Conservation (phyloP, 2,113 vertebrate species). For the Erinaceus europaeus region DNA sequence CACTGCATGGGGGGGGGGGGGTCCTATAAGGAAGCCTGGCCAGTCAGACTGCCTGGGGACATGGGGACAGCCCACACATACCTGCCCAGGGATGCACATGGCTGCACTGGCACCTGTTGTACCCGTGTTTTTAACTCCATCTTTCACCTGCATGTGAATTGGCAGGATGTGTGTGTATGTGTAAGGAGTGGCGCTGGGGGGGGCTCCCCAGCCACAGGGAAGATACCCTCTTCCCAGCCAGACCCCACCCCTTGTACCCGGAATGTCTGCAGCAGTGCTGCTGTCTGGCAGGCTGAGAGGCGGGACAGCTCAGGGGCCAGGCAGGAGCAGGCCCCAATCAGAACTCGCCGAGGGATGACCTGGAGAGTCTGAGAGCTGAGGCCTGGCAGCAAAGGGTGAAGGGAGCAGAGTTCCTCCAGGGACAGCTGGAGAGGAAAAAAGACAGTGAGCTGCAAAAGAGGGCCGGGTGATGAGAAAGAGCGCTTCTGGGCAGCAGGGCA, state of each 20-base stretch:
- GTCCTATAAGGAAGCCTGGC: background rate
- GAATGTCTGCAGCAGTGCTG: slow-evolving; percentile 83
- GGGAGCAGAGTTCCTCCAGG: slow-evolving; percentile 77
- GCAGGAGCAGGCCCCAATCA: slow-evolving; percentile 82
- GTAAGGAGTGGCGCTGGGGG: background rate
- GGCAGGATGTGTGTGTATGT: background rate
- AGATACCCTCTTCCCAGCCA: background rate
- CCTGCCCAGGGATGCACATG: slow-evolving; percentile 65
- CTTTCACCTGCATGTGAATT: slow-evolving; percentile 65
- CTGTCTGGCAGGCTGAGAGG: slow-evolving; percentile 85
- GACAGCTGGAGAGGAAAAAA: slow-evolving; percentile 61
- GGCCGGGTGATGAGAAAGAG: background rate
- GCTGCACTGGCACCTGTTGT: slow-evolving; percentile 3
- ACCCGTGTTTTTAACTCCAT: slow-evolving; percentile 37
- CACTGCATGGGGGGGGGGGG: background rate
- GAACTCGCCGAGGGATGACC: slow-evolving; percentile 76
- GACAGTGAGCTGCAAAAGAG: slow-evolving; percentile 39
- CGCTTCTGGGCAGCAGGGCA: background rate
- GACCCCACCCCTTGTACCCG: slow-evolving; percentile 78
- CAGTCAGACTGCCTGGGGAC: background rate
- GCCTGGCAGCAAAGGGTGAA: slow-evolving; percentile 84
- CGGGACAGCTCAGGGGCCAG: slow-evolving; percentile 82
- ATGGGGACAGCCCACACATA: slow-evolving; percentile 21
- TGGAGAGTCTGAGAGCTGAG: slow-evolving; percentile 83
- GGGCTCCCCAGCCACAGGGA: background rate